Conservation (phyloP, 2,113 vertebrate species). For the Grantiella picta region DNA sequence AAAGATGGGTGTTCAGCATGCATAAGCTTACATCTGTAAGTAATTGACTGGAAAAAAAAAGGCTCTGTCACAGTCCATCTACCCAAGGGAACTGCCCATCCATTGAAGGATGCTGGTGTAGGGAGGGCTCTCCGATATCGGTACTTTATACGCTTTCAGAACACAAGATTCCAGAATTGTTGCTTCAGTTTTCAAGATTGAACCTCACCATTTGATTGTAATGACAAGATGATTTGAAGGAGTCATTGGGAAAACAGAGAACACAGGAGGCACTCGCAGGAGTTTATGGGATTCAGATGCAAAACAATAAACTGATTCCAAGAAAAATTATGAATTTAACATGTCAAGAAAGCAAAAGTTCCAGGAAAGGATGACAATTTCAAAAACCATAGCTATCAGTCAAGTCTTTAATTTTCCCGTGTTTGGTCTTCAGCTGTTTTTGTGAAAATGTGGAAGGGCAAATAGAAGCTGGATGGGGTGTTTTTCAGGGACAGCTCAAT, state of each 20-base stretch:
- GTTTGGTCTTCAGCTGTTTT: neutral
- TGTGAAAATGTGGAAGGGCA: neutral
- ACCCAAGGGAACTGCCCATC: neutral
- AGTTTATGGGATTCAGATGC: neutral
- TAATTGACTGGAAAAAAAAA: neutral
- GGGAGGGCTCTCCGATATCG: rapidly evolving
- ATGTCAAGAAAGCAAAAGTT: neutral
- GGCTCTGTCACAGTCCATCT: neutral
- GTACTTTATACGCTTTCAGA: rapidly evolving
- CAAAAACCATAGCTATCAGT: neutral
- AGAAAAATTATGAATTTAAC: neutral
- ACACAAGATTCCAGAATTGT: neutral
- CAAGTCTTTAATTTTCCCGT: neutral
- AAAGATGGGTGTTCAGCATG: neutral
- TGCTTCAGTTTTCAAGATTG: neutral
- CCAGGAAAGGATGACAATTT: neutral
- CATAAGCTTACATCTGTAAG: neutral
- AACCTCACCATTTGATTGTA: neutral
- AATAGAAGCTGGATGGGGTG: neutral
- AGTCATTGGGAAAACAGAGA: neutral
- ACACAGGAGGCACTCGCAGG: neutral
- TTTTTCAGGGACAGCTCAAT: neutral
- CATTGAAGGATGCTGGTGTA: neutral
- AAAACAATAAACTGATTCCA: neutral
- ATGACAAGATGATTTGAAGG: neutral